Base-by-base conservation (phyloP, 2,797 vertebrate genomes). In the Hydrophis major region DNA sequence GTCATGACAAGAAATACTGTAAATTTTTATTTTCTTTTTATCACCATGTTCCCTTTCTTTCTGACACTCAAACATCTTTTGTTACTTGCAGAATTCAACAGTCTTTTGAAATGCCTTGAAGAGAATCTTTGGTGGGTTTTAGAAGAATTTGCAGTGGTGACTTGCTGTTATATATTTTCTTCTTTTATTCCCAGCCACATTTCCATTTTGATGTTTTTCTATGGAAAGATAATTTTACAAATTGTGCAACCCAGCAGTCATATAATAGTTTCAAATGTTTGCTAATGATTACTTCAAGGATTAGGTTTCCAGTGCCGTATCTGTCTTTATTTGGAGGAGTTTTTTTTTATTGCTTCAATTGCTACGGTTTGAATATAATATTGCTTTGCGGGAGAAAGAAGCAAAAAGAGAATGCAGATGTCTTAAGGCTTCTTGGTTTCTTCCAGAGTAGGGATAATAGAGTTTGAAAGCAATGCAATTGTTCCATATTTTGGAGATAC, bases 231-330 rank as follows among this genome's bases (percentile, higher is more conserved):
- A 92, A 50, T 86, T 90, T 59, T 28, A 90, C 4, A 93, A 92
- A 94, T 94, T 61, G 93, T 55, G 60, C 42, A 61, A 53, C 89
- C 27, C 92, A 93, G 92, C 60, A 87, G 86, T 74, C 18, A 4
- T 92, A 86, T 55, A 93, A 69, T 94, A 87, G 93, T 83, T 66
- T 90, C 93, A 94, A 93, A 93, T 94, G 86, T 60, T 37, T 91
- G 37, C 59, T 91, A 92, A 87, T 63, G 60, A 96, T 94, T 94
- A 95, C 94, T 69, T 93, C 90, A 89, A 95, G 91, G 93, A 96
- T 95, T 95, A 94, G 53, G 92, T 94, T 96, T 95, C 92, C 94
- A 78, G 47, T 90, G 86, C 93, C 93, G 37, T 27, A 93, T 94
- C 0, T 74, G 0, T 89, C 90, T 95, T 95, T 0, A 90, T 90